A percentile compares a stretch with the other conserved stretches of the same genome.
These are phyloP conservation scores for Euzophera pinguis DNA, from an alignment of 2,888 invertebrate genomes.

Conservation along the genomic window DNA sequence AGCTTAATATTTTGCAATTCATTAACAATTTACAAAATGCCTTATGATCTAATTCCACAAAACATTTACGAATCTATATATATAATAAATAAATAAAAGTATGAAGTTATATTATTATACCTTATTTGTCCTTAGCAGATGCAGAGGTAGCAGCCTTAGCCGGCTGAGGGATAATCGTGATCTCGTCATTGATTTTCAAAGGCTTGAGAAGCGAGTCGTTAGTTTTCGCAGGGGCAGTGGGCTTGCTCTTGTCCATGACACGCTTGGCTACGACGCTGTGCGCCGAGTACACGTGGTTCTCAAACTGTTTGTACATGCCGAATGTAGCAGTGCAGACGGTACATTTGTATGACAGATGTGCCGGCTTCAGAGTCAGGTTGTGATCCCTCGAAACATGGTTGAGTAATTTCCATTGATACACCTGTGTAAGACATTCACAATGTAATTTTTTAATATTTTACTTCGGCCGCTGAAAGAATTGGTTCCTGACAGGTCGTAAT, in stretches of 20 bases:
- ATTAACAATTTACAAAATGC: too few relatives aligned
- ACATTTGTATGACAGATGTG: constrained; percentile 96
- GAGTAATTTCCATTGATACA: constrained; percentile 95
- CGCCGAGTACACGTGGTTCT: constrained; percentile 95
- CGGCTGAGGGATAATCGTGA: constrained; percentile 93
- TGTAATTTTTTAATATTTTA: background rate
- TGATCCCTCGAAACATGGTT: constrained; percentile 96
- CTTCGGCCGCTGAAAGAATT: too few relatives aligned
- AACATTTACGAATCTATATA: too few relatives aligned
- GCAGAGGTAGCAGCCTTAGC: constrained; percentile 48
- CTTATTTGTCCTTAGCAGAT: constrained; percentile 48
- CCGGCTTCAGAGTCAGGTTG: constrained; percentile 94
- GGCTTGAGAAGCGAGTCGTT: constrained; percentile 81
- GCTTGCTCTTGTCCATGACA: constrained; percentile 60
- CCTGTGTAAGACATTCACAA: constrained; percentile 71
- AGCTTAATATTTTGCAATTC: too few relatives aligned
- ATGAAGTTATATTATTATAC: constrained; percentile 23
- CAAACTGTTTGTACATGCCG: constrained; percentile 96
- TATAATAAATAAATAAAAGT: background rate
- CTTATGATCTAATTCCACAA: too few relatives aligned
- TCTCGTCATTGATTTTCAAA: constrained; percentile 92
- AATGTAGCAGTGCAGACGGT: constrained; percentile 97
- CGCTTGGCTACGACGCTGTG: constrained; percentile 94
- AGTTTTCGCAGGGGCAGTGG: constrained; percentile 37
- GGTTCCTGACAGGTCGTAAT: too few relatives aligned